Evolutionary conservation across 1,140 invertebrate genomes (phyloP).

Genomic region (Frieseomelitta varia): DNA sequence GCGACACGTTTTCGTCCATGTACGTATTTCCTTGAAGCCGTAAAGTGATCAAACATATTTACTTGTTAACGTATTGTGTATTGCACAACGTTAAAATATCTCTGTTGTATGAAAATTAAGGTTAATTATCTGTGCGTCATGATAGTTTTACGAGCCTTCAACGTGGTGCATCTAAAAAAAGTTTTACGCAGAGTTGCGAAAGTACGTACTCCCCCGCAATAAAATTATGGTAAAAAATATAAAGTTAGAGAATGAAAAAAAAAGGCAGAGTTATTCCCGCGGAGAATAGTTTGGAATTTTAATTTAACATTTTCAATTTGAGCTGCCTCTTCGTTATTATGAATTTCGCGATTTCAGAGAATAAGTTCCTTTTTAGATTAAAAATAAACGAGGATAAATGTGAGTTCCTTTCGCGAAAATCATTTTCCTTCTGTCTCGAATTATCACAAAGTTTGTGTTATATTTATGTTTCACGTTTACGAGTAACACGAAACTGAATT

Average conservation of each 20-base stretch:
- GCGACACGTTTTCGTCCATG: background rate
- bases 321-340: too few species aligned
- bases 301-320: too few species aligned
- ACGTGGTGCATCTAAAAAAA: background rate
- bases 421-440: too few species aligned
- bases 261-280: background rate
- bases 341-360: too few species aligned
- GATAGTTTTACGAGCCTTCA: background rate
- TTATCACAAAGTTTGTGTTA: too few species aligned
- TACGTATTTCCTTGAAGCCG: too few species aligned
- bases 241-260: background rate
- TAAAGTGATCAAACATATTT: background rate
- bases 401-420: too few species aligned
- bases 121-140: background rate
- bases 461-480: too few species aligned
- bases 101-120: background rate
- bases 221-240: background rate
- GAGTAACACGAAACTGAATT: too few species aligned
- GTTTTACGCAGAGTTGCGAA: background rate
- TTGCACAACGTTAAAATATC: background rate
- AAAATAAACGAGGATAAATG: too few species aligned
- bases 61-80: background rate
- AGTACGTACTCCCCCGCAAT: background rate
- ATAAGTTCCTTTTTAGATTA: too few species aligned
- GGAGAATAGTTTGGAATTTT: background rate